Conservation (phyloP, 2,888 invertebrate genomes). For the Stramonita haemastoma region DNA sequence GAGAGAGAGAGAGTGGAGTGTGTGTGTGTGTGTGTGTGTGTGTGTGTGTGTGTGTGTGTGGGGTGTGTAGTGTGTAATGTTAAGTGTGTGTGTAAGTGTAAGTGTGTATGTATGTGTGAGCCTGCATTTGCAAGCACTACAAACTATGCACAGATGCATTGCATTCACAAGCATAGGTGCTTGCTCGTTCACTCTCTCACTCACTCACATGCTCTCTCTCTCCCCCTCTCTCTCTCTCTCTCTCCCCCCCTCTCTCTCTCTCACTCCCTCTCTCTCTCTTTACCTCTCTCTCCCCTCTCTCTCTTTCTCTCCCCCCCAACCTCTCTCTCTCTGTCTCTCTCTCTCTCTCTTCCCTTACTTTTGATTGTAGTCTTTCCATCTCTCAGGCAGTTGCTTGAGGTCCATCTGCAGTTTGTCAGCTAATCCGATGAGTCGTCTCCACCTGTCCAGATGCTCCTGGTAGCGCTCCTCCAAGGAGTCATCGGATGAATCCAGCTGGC, state of each 20-base stretch:
- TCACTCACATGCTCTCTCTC: no score
- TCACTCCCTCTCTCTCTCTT: conserved; percentile 82
- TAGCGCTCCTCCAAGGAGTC: conserved; percentile 82
- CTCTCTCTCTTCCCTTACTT: conserved; percentile 79
- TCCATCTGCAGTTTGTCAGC: conserved; percentile 86
- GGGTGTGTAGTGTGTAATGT: no score
- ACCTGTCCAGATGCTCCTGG: conserved; percentile 85
- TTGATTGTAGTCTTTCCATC: conserved; percentile 91
- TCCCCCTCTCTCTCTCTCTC: not conserved
- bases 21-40: no score
- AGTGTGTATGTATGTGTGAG: no score
- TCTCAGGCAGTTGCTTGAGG: conserved; percentile 90
- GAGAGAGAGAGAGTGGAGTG: no score
- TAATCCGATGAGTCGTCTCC: conserved; percentile 85
- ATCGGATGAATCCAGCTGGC: conserved; percentile 84
- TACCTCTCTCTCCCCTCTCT: conserved; percentile 87
- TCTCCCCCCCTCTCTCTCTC: no score
- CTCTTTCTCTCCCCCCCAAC: not conserved
- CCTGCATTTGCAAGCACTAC: no score
- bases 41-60: no score
- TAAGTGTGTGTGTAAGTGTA: no score
- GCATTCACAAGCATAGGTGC: no score
- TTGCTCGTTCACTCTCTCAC: not conserved
- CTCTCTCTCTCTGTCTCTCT: no score
- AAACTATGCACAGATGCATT: no score